Evolutionary conservation across 2,888 invertebrate genomes (phyloP), one percentile per base, ranked within the genome.

Genomic region (Podabrus alpinus): DNA sequence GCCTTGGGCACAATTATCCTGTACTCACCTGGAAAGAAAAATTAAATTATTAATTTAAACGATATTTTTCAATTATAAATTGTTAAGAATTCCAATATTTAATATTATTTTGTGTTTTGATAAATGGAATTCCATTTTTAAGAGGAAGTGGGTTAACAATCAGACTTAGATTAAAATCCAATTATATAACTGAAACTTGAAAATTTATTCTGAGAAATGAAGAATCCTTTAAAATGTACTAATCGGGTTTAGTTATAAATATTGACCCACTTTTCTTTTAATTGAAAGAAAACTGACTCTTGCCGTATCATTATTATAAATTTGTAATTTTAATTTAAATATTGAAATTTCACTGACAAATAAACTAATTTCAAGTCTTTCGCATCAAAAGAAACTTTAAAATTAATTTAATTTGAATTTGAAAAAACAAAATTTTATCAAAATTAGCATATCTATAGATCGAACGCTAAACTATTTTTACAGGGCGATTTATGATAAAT

Each of bases 181-280:
- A 73, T 73, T 73, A 73, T 73, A 69, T 73, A 73, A 73, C 72
- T 72, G 68, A 72, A 72, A 72, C 72, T 68, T 68, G 68, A 62
- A 73, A 68, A 73, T 73, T 73, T 69, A 68, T 68, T 73, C 67
- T 13, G 21, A 66, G 59, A n/a, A 66, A 60, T 66, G 60, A 71
- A 67, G 67, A 60, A 71, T 71, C 71, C 59, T 71, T 66, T 67
- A 59, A 29, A 71, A 71, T 66, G 29, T 66, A 71, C 29, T 67
- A 66, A 71, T 71, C 66, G 71, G 45, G 60, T 71, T 70, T 60
- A 15, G 71, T 71, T 71, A 66, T 71, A 66, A 59, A 64, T 64
- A 71, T 17, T 71, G 60, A 71, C 66, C 64, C 59, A 71, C 64
- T 71, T 66, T 71, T 64, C 15, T 16, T n/a, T 64, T 64, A 15